phyloP scores from a whole-genome alignment of 2,888 invertebrate genomes.

The Tortricodes alternella region DNA sequence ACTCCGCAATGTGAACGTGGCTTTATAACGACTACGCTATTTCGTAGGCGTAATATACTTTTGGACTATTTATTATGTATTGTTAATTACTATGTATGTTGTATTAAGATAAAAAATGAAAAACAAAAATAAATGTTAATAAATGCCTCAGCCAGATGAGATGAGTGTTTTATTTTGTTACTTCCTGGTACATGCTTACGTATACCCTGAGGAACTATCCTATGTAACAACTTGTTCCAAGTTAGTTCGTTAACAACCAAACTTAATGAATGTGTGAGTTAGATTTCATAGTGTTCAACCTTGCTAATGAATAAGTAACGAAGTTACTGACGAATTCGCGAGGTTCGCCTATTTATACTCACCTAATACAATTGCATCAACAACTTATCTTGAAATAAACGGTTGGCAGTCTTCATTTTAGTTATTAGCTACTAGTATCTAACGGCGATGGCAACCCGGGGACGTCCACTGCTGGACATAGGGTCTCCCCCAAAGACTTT shows the following conservation, averaged over 20 bases:
- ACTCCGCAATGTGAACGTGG: slow-evolving; percentile 28
- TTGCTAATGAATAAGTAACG: no score
- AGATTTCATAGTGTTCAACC: no score
- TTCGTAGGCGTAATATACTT: slow-evolving; percentile 84
- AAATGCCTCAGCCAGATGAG: slow-evolving; percentile 83
- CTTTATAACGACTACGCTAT: slow-evolving; percentile 81
- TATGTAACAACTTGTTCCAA: neutral
- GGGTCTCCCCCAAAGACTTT: no score
- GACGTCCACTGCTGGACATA: no score
- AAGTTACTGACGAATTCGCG: no score
- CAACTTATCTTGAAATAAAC: no score
- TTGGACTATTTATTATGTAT: slow-evolving; percentile 84
- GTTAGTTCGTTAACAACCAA: neutral
- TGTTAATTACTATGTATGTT: slow-evolving; percentile 84
- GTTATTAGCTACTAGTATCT: no score
- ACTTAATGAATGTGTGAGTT: neutral
- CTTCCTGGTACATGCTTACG: neutral
- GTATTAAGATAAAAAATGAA: slow-evolving; percentile 81
- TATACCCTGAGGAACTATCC: neutral
- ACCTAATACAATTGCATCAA: no score
- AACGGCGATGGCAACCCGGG: no score
- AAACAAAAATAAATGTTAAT: slow-evolving; percentile 82
- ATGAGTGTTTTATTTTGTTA: slow-evolving; percentile 56
- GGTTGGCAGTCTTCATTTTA: no score
- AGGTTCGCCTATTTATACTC: no score